phyloP scores from a whole-genome alignment of 2,888 invertebrate genomes.

The Drosophila falleni region DNA sequence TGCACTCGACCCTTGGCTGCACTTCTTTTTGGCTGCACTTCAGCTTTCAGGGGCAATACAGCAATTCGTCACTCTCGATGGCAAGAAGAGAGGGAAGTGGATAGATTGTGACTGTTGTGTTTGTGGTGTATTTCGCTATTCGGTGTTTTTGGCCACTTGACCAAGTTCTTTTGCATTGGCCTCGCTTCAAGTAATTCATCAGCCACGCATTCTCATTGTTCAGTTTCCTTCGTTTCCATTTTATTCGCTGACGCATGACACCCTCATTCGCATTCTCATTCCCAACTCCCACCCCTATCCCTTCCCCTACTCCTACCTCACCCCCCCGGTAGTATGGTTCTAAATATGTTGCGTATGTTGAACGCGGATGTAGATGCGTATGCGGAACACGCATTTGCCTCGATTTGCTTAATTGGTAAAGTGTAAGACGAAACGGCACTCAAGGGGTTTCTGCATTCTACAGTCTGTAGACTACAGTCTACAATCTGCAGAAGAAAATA shows the following conservation, averaged over 20 bases:
- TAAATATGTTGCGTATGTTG: slow-evolving; percentile 41
- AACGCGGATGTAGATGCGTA: slow-evolving; percentile 38
- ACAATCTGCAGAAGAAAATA: background rate
- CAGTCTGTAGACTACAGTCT: background rate
- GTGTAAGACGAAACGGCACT: slow-evolving; percentile 23
- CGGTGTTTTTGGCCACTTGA: slow-evolving; percentile 56
- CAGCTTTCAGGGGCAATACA: slow-evolving; percentile 69
- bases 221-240: slow-evolving; percentile 20
- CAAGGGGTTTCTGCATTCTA: slow-evolving; percentile 5
- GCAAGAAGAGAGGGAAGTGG: background rate
- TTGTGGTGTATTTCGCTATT: slow-evolving; percentile 26
- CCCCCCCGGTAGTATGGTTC: slow-evolving; percentile 2
- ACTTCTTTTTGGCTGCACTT: slow-evolving; percentile 53
- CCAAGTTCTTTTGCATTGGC: slow-evolving; percentile 47
- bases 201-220: slow-evolving; percentile 76
- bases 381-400: slow-evolving; percentile 61
- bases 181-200: slow-evolving; percentile 69
- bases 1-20: slow-evolving; percentile 22
- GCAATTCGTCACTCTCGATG: slow-evolving; percentile 64
- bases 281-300: background rate
- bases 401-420: slow-evolving; percentile 74
- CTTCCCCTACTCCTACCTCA: background rate
- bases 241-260: slow-evolving; percentile 73
- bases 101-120: background rate
- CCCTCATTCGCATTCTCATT: slow-evolving; percentile 30